Conservation (phyloP, 2,113 vertebrate species). For the Acanthochromis polyacanthus region DNA sequence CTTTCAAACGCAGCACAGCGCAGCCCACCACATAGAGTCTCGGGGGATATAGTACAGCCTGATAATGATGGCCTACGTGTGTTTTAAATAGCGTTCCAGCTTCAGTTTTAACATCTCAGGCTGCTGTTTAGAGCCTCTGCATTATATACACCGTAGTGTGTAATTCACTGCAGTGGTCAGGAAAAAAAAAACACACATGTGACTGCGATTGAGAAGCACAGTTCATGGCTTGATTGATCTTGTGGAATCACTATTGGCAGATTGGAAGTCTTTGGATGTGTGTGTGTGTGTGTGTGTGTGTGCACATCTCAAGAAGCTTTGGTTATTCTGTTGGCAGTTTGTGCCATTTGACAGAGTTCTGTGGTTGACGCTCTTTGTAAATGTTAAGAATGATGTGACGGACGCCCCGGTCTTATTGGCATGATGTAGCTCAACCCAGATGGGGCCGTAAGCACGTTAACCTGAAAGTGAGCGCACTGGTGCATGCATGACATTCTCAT, state of each 20-base stretch:
- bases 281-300: slow-evolving; percentile 7
- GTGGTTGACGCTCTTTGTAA: slow-evolving; percentile 66
- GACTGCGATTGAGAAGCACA: neutral
- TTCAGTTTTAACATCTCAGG: slow-evolving; percentile 41
- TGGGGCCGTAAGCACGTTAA: slow-evolving; percentile 4
- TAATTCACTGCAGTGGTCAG: slow-evolving; percentile 26
- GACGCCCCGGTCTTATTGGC: slow-evolving; percentile 42
- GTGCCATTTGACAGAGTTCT: slow-evolving; percentile 56
- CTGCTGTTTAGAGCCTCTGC: slow-evolving; percentile 20
- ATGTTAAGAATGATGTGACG: slow-evolving; percentile 59
- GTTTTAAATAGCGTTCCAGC: slow-evolving; percentile 53
- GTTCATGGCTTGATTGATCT: slow-evolving; percentile 45
- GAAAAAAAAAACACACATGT: slow-evolving; percentile 6
- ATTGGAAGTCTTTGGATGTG: slow-evolving; percentile 21
- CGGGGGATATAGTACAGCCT: slow-evolving; percentile 36
- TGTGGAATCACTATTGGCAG: slow-evolving; percentile 33
- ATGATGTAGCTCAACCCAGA: slow-evolving; percentile 23
- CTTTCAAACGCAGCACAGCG: slow-evolving; percentile 38
- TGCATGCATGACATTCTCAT: slow-evolving; percentile 1
- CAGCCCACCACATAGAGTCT: slow-evolving; percentile 58
- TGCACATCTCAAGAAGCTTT: slow-evolving; percentile 28
- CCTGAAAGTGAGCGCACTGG: neutral
- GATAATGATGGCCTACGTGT: slow-evolving; percentile 62
- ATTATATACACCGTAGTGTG: neutral
- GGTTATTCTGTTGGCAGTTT: slow-evolving; percentile 46